Evolutionary conservation across 2,888 invertebrate genomes (phyloP), one percentile per base, ranked within the genome.

Genomic region (Dicranocentrus wangi): DNA sequence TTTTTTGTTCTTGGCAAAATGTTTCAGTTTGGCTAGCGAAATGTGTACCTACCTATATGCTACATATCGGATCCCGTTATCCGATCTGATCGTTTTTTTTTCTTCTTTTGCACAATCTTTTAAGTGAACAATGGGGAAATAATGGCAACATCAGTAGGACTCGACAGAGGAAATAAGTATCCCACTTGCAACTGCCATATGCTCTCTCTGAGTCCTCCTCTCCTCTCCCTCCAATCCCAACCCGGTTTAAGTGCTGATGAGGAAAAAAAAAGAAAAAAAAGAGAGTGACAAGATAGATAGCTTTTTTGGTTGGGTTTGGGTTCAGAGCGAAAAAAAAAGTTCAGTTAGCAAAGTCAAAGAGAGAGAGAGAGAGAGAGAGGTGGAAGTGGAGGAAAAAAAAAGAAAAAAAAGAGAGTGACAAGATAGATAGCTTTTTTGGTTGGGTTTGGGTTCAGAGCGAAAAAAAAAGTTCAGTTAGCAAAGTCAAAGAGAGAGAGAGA

Each of bases 241-340:
- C 75, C 66, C 43, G 75, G 21, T 60, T 43, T 58, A 2, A 32
- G 51, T 76, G 51, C 68, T 76, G 76, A 76, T 76, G 68, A 68
- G 76, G 65, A 66, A 58, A 66, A 32, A 68, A 60, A 28, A 15
- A 71, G 61, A 72, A 66, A 58, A 66, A 32, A 68, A 60, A 28
- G 15, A 71, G 61, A 72, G 72, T 72, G 76, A 76, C 76, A 76
- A 66, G 76, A 76, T 76, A 69, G 68, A 76, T 76, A 69, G 76
- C 55, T 66, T 75, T 39, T 76, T 32, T 19, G 60, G 28, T 21
- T 63, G 19, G n/a, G 15, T 3, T 8, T 51, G n/a, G 7, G 8
- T 7, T 10, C 25, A 23, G 15, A 8, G 5, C 21, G 42, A 21
- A 42, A 43, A 66, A 66, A 43, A 43, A 25, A 32, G n/a, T 8